Evolutionary conservation across 1,140 invertebrate genomes (phyloP), one percentile per base, ranked within the genome.

Genomic region (Tigriopus japonicus): DNA sequence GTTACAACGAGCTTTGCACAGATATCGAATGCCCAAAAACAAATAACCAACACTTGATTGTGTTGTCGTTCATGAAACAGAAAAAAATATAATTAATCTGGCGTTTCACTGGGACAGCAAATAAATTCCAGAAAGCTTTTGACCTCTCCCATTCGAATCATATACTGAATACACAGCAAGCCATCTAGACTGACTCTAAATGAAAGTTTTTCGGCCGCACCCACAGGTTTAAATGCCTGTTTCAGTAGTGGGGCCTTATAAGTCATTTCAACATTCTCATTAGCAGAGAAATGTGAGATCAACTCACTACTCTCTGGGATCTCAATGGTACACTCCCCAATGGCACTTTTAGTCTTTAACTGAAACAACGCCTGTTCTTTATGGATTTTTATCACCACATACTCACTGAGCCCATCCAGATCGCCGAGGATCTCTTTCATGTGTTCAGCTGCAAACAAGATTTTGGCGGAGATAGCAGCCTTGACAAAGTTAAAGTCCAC

Each of bases 201-300:
- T 3, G 52, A 54, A 2, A 54, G 5, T 23, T 54, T 54, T 23
- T 54, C 52, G 14, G 52, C 21, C 52, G 35, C 35, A 28, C 6
- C 52, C 21, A 54, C 35, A 28, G 52, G 52, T 28, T 54, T 54
- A 54, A 54, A 54, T 3, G 52, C 52, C 21, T 54, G 52, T 28
- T 54, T 54, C 1, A 54, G 52, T 15, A 54, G 17, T 6, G 17
- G 17, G 52, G 21, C 19, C 24, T 28, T 54, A 23, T 54, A 54
- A 3, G 19, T 19, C n/a, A 28, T 28, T 6, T 21, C 21, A n/a
- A 23, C n/a, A 28, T 21, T 10, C 14, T 23, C 14, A 7, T 23
- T n/a, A 28, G 52, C 52, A 5, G 35, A 23, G 13, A 54, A 54
- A 28, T 21, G 35, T 6, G 52, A 54, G 21, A 54, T 28, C 52